Base-by-base conservation (phyloP, 2,797 vertebrate species). In the Melanotaenia trifasciata region DNA sequence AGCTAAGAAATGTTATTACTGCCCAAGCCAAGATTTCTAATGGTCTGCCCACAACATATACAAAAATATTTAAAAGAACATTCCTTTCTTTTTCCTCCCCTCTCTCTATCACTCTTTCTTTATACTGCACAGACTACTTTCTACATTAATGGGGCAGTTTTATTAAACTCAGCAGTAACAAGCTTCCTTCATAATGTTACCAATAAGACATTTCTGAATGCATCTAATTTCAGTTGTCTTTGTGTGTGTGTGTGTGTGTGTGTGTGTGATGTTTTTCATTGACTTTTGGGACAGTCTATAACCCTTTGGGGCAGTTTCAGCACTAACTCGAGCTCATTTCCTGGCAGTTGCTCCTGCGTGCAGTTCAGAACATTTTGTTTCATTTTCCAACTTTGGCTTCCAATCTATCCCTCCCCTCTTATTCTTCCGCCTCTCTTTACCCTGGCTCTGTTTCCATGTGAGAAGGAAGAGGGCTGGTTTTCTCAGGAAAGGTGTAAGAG, bases 301-400 rank as follows among this genome's bases (percentile, higher is more conserved):
- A 81, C 78, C 54, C 67, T 78, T 14, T 47, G 51, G 72, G 54
- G 40, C 38, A 64, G 64, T 84, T 80, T 84, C 1, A 1, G 68
- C 33, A 10, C 5, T 1, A 76, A 60, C 71, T 20, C 14, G 7
- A 20, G 58, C 71, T 88, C 66, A 88, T 87, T 92, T 93, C 84
- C 90, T 90, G 87, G 88, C 79, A 90, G 73, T 76, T 36, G 28
- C 74, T 79, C 79, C 67, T 70, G 80, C 56, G 64, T 38, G 74
- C 71, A 72, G 70, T 83, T 85, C 47, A 91, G 90, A 87, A 92
- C 92, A 92, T 93, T 93, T 90, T 90, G 92, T 93, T 91, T 89
- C 72, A 85, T 90, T 93, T 91, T 91, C 87, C 87, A 11, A 69
- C 78, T 58, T 72, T 58, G 83, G 88, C 85, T 93, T 92, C 90